Base-by-base conservation (phyloP, 2,797 vertebrate genomes). In the Anableps anableps region DNA sequence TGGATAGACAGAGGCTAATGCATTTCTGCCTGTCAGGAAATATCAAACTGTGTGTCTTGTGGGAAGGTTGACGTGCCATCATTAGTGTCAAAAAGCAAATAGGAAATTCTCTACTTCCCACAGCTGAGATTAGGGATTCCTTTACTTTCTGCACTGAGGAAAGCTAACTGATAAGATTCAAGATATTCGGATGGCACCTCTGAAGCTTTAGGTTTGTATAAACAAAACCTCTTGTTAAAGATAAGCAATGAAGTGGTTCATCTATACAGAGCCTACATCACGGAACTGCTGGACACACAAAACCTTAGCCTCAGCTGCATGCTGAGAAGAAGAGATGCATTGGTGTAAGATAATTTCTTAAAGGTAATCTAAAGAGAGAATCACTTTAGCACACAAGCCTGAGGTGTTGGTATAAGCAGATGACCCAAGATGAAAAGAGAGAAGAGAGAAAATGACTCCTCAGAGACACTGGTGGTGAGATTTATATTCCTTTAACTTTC, bases 1-100 rank as follows among this genome's bases (percentile, higher is more conserved):
- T 66, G 80, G 91, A 82, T 87, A 87, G 88, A 81, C 82, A 80
- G 83, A 78, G 31, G 79, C 71, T 89, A 87, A 86, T 91, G 85
- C 82, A 83, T 90, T 88, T 86, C 81, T 81, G 85, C 82, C 86
- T 88, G 74, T 82, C 71, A 34, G 79, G 73, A 78, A 78, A 86
- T 82, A 89, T 91, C 83, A 85, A 79, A 82, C 77, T 36, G 8
- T 73, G 76, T 73, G 81, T 76, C 74, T 72, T 73, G 72, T 13
- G 2, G 79, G 78, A 78, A 50, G 41, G 41, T 70, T 70, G 75
- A 89, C 34, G 72, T 60, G 75, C 60, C 70, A 86, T 89, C 75
- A 82, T 88, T 85, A 89, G 51, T 83, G 47, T 74, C 50, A 48
- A 50, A 78, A 82, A 82, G 68, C 71, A 64, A 53, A 13, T 26